Evolutionary conservation across 2,888 invertebrate genomes (phyloP), one percentile per base, ranked within the genome.

Genomic region (Portevinia maculata): DNA sequence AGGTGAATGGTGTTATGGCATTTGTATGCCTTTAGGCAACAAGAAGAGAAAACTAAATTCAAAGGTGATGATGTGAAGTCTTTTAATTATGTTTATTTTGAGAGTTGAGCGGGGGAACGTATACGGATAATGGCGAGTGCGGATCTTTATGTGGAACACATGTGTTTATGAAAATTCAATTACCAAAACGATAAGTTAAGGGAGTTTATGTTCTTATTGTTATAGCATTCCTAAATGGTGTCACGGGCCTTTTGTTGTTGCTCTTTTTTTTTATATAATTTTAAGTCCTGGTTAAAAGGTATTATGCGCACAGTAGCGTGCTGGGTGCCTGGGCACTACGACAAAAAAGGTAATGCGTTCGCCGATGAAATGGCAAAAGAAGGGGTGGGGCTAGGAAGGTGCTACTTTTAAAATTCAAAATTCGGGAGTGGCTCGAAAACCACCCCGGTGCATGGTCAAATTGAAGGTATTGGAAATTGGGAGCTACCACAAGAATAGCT

Each of bases 51-150:
- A 39, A 50, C 39, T 9, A 44, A 52, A 34, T 50, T 19, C 17
- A 37, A 41, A 65, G 60, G 83, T 71, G 78, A 71, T 78, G 65
- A 71, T 78, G 65, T 21, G 60, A 71, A 78, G 53, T 48, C 64
- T 60, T 83, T 83, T 83, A 83, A 83, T 83, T 83, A 32, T 83
- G 83, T 73, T 83, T 83, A 71, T 52, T 67, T 69, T 69, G 39
- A 13, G 17, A 19, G 24, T 5, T 3, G 24, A 24, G 24, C 5
- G 3, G 24, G 24, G 52, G 37, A 5, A 24, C 5, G 24, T 2
- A 24, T 24, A 24, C 5, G 24, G 24, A 24, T 24, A 24, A 24
- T 24, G 24, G 24, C 24, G 24, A 24, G 21, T 13, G 30, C n/a
- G n/a, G 9, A 39, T 64, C 19, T 37, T 57, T 52, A 11, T 48